Conservation (phyloP, 2,888 invertebrate species). For the Leptothorax acervorum region DNA sequence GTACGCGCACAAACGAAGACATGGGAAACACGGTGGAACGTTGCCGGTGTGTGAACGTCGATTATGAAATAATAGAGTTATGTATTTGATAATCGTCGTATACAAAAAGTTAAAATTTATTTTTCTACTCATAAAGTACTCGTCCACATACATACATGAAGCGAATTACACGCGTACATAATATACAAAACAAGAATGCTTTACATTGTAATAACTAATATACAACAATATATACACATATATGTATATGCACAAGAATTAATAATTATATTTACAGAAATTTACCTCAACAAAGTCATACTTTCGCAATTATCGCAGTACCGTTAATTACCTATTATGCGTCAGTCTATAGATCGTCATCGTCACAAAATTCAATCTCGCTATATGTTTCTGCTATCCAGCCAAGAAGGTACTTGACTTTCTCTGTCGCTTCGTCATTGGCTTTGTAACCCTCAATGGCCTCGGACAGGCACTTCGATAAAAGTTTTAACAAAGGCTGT, state of each 20-base stretch:
- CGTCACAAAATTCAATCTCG: slow-evolving; percentile 77
- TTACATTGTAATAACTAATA: slow-evolving; percentile 31
- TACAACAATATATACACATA: slow-evolving; percentile 64
- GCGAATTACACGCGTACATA: slow-evolving; percentile 9
- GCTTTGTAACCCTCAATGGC: slow-evolving; percentile 77
- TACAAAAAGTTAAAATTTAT: slow-evolving; percentile 35
- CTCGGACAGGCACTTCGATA: slow-evolving; percentile 81
- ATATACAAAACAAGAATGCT: slow-evolving; percentile 23
- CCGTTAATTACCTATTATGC: background rate
- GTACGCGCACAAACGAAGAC: background rate
- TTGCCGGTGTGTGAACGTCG: background rate
- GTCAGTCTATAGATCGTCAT: slow-evolving; percentile 62
- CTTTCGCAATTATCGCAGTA: slow-evolving; percentile 28
- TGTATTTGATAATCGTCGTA: slow-evolving; percentile 11
- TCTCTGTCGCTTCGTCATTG: slow-evolving; percentile 77
- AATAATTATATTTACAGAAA: slow-evolving; percentile 37
- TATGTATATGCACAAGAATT: background rate
- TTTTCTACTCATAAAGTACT: slow-evolving; percentile 19
- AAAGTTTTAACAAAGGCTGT: slow-evolving; percentile 78
- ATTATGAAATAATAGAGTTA: slow-evolving; percentile 19
- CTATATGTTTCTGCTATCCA: slow-evolving; percentile 82
- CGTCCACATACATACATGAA: slow-evolving; percentile 1
- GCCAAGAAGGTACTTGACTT: slow-evolving; percentile 78
- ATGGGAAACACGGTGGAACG: background rate
- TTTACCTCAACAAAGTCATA: slow-evolving; percentile 20